Evolutionary conservation across 35 echinoderm and acorn worm genomes (phyloP), one percentile per base, ranked within the genome.

Genomic region (Stichopus chloronotus): DNA sequence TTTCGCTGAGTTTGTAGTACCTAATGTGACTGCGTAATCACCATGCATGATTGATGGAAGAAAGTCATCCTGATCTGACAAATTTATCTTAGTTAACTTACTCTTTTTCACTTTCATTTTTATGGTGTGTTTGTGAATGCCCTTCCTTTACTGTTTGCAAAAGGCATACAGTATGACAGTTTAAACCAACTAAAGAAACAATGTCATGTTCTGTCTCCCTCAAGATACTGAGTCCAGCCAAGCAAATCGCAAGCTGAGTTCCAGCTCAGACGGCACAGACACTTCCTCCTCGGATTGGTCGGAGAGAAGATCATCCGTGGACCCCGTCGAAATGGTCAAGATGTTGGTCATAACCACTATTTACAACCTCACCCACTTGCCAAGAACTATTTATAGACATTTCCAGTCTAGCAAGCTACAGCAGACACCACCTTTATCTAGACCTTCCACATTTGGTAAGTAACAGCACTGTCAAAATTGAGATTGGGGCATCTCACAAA

Each of bases 191-290:
- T 43, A 3, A 43, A 43, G 30, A 1, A 43, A 43, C 30, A 43
- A 43, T 43, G 0, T 43, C 30, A 43, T 43, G 30, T 43, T 43
- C 30, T 43, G 30, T 43, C 30, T 85, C 82, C 71, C 4, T 61
- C 22, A 25, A 93, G 92, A 93, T 57, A 87, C 92, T 9, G 92
- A 93, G 53, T 93, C 92, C 52, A 87, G 80, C 81, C 83, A 81
- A 16, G 92, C 92, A 84, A 87, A 72, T 84, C 59, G 55, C 57
- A 55, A 90, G 86, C 52, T 30, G 88, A 92, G 82, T 17, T 55
- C 65, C 13, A 92, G 89, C 8, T 86, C 84, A 5, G 65, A 58
- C 11, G 71, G 58, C 58, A 84, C 78, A 25, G 57, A 60, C 61
- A 43, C 30, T 0, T 86, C 80, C 1, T 92, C 90, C 81, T 90